phyloP scores from a whole-genome alignment of 2,113 vertebrate species.

The Cephalophus harveyi region DNA sequence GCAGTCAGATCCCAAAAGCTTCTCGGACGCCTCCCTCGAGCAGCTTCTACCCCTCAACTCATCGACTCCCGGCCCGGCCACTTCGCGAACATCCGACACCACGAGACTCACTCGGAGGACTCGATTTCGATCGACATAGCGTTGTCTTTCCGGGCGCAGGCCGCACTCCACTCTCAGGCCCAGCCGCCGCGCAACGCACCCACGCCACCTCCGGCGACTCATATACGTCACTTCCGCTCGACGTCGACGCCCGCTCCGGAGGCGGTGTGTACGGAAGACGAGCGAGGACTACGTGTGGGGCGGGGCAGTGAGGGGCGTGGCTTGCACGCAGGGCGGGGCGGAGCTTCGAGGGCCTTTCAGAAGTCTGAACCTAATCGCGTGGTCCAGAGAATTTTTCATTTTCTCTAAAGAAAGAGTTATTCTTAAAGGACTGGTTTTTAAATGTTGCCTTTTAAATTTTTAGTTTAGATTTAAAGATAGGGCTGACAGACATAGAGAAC shows the following conservation, averaged over 20 bases:
- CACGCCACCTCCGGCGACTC: constrained; percentile 13
- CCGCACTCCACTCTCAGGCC: not conserved
- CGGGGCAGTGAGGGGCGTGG: not conserved
- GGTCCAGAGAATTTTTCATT: fast-evolving
- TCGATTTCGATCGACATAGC: constrained; percentile 84
- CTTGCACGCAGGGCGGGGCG: not conserved
- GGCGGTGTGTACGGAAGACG: fast-evolving
- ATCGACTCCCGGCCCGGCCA: not conserved
- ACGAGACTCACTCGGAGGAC: constrained; percentile 76
- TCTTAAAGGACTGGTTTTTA: not conserved
- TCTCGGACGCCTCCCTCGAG: not conserved
- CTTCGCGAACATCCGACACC: not conserved
- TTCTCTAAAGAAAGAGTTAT: fast-evolving
- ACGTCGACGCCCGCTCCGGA: fast-evolving
- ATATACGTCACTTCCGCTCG: constrained; percentile 29
- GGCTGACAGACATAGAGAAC: not conserved
- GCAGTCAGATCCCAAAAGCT: not conserved
- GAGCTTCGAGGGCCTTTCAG: fast-evolving
- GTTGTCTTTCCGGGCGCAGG: fast-evolving
- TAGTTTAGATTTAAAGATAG: not conserved
- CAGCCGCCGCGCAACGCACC: not conserved
- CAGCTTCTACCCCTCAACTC: not conserved
- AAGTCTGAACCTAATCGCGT: fast-evolving
- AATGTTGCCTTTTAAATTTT: not conserved
- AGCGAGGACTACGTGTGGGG: not conserved